Conservation (phyloP, 2,113 vertebrate genomes). For the Acanthisitta chloris region DNA sequence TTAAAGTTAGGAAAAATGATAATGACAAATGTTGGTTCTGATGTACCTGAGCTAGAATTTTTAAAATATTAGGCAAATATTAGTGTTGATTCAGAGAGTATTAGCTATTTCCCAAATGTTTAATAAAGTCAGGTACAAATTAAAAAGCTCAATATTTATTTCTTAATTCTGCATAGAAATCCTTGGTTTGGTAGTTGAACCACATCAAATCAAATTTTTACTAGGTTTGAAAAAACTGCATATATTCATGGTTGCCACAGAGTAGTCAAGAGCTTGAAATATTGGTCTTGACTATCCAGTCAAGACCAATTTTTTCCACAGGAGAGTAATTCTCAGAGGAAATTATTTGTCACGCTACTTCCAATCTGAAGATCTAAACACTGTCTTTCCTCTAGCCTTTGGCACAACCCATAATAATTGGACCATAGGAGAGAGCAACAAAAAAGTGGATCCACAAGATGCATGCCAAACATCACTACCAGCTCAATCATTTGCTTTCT, state of each 20-base stretch:
- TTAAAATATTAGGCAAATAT: neutral
- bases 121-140: neutral
- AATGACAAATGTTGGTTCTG: neutral
- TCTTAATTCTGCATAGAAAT: neutral
- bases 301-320: slow-evolving; percentile 65
- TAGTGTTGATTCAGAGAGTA: neutral
- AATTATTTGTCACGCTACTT: slow-evolving; percentile 64
- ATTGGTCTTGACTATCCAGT: slow-evolving; percentile 57
- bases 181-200: neutral
- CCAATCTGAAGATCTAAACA: slow-evolving; percentile 66
- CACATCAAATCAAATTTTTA: slow-evolving; percentile 52
- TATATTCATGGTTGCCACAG: slow-evolving; percentile 59
- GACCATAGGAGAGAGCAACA: slow-evolving; percentile 46
- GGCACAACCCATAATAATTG: slow-evolving; percentile 62
- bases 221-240: slow-evolving; percentile 40
- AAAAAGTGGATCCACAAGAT: slow-evolving; percentile 29
- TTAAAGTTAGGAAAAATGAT: neutral
- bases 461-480: slow-evolving; percentile 41
- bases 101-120: neutral
- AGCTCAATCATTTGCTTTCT: slow-evolving; percentile 36
- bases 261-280: slow-evolving; percentile 52
- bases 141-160: neutral
- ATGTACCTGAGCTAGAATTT: neutral
- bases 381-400: slow-evolving; percentile 60
- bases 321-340: slow-evolving; percentile 66